Evolutionary conservation across 2,113 vertebrate species (phyloP), one percentile per base, ranked within the genome.

Genomic region (Malurus alboscapulatus): DNA sequence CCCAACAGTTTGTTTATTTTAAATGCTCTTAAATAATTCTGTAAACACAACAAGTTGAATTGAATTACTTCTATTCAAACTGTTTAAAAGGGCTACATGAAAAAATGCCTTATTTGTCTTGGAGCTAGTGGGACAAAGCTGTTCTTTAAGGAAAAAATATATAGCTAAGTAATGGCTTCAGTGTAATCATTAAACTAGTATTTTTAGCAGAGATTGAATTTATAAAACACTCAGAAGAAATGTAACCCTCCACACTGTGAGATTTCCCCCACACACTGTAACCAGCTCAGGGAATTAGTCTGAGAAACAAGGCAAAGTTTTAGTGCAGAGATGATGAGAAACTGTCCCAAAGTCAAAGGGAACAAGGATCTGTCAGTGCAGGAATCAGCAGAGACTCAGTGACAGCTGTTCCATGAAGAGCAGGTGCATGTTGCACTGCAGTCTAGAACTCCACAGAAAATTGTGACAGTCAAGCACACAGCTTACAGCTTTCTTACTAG

Each of bases 331-430:
- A 47, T 55, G 38, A 38, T 12, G 25, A 77, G 92, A 65, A 93
- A 62, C n/a, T 57, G 86, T 80, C 12, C 1, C 91, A 84, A 94
- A 86, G 76, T 73, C 84, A 81, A 90, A 87, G 65, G 19, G 57
- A 93, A 80, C 2, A 34, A 85, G 78, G 75, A 71, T 24, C 44
- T 67, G 66, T 30, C 32, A 44, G 90, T 0, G 1, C 77, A 71
- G 58, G 76, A 48, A 86, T 19, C 34, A 81, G 74, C 87, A 82
- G 53, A 42, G 72, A 11, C 57, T 48, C 11, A 1, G 25, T 12
- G 16, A 71, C 74, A 79, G 90, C 77, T 78, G 77, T 44, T 84
- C 71, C 36, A 27, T 2, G 20, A 62, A 51, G 53, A 91, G 91
- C 89, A 94, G 73, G 73, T 62, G 72, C 76, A 88, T 59, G 47